Percentiles rank a stretch among this genome's conserved stretches.
These are phyloP conservation scores for Elachura formosa DNA, from an alignment of 2,113 vertebrate species.

Conservation along the genomic window DNA sequence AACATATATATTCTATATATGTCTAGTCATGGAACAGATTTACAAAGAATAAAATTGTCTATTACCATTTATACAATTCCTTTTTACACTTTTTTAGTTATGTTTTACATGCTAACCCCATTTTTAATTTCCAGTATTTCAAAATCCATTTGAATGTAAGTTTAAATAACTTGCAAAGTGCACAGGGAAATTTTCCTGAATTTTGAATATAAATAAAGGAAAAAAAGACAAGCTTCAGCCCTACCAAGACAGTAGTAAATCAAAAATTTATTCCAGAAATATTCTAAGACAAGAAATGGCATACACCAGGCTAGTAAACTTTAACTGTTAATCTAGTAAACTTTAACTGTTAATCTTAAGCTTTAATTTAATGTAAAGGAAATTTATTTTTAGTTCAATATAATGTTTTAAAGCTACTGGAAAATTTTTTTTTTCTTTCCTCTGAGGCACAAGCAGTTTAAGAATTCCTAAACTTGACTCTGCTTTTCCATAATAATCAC, in stretches of 20 bases:
- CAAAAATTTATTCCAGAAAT: neutral
- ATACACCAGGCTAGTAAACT: neutral
- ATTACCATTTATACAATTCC: neutral
- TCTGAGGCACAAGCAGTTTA: neutral
- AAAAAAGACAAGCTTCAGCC: neutral
- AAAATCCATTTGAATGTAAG: neutral
- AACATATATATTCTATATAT: neutral
- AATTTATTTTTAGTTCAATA: neutral
- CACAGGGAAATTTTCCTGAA: neutral
- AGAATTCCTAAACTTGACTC: neutral
- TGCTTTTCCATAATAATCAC: neutral
- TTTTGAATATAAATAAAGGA: neutral
- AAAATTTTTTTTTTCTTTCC: neutral
- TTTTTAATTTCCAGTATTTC: neutral
- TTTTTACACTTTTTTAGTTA: neutral
- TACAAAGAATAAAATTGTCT: neutral
- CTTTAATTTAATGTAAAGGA: neutral
- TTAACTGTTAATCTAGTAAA: neutral
- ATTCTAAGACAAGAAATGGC: neutral
- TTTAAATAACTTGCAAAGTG: neutral
- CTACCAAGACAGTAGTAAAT: neutral
- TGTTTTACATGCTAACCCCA: neutral
- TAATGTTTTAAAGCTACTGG: neutral
- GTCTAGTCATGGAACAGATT: neutral
- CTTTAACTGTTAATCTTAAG: neutral